Evolutionary conservation across 2,797 vertebrate species (phyloP).

Genomic region (Artibeus lituratus): DNA sequence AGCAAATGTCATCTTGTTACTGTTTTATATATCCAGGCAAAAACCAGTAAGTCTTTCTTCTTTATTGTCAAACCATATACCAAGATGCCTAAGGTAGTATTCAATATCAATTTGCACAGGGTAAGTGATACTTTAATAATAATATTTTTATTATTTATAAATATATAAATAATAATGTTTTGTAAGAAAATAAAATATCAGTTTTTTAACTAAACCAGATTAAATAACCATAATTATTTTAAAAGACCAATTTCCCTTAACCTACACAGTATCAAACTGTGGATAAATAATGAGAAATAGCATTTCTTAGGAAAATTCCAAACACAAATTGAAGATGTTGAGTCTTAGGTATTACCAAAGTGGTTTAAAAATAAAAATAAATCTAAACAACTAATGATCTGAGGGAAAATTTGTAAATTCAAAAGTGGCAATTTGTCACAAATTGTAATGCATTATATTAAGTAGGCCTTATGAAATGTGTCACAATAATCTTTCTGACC

Average conservation of each 20-base stretch:
- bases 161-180: background rate
- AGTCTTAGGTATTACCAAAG: slow-evolving; percentile 31
- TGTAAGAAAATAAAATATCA: background rate
- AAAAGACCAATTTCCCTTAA: background rate
- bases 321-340: background rate
- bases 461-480: background rate
- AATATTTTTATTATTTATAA: too few species aligned
- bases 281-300: background rate
- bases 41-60: background rate
- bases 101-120: background rate
- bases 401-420: background rate
- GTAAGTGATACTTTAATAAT: background rate
- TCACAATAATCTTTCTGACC: slow-evolving; percentile 16
- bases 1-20: background rate
- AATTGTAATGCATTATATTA: background rate
- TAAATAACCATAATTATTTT: background rate
- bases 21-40: background rate
- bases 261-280: background rate
- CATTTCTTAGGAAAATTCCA: background rate
- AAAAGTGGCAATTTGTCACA: slow-evolving; percentile 9
- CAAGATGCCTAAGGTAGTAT: background rate
- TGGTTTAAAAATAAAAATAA: slow-evolving; percentile 34
- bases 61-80: background rate
- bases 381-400: slow-evolving; percentile 29
- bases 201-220: background rate